Evolutionary conservation across 1,140 invertebrate species (phyloP), one percentile per base, ranked within the genome.

Genomic region (Cotesia vestalis): DNA sequence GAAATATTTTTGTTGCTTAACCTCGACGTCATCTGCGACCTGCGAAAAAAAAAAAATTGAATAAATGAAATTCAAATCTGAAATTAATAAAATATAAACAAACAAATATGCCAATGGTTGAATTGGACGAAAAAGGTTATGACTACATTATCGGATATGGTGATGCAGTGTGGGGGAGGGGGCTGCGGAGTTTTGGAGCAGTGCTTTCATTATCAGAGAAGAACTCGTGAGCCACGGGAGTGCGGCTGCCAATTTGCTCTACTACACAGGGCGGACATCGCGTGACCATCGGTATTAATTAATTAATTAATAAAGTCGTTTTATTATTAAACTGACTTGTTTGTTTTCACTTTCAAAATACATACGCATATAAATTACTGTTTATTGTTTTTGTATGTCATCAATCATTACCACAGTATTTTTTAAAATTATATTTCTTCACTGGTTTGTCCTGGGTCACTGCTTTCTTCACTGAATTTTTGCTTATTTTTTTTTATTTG

Each of bases 231-330:
- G 80, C 89, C 91, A 66, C 90, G 93, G 80, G 93, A 94, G 84
- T 94, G 93, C 85, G 93, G 93, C 88, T 94, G 93, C 89, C 93
- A 94, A 85, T 94, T 95, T 86, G 93, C 93, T 80, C 89, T 95
- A 81, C 90, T 94, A 79, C 94, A 95, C 86, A 92, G 93, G 79
- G 94, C 91, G 76, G 92, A 93, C 79, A 90, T 90, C 81, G 91
- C 84, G 83, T 85, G 84, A 88, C 85, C 79, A 85, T 85, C 83
- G 85, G 85, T 86, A 85, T 80, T 78, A 73, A 72, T 71, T 59
- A 20, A 59, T 59, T 46, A 46, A 46, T 46, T 46, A 46, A 46
- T 46, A 46, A 6, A 46, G 40, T 63, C 17, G 62, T 67, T 72
- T 71, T 12, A 63, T 36, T 63, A 35, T 63, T 63, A 27, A 63